phyloP scores from a whole-genome alignment of 2,113 vertebrate species.

The Cairina moschata region DNA sequence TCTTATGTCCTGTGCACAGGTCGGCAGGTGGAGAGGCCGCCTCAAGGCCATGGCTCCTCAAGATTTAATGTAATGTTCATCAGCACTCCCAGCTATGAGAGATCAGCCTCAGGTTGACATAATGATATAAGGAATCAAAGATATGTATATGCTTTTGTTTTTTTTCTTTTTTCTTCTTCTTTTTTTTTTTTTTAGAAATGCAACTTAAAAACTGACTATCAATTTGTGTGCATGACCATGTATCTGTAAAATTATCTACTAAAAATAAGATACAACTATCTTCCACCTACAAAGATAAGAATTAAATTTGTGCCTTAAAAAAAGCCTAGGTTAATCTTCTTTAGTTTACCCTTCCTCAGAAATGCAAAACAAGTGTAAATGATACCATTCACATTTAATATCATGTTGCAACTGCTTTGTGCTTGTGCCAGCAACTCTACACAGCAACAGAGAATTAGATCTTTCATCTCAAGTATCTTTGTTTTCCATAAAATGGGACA shows the following conservation, averaged over 20 bases:
- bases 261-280: background rate
- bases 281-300: background rate
- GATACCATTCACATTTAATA: background rate
- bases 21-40: fast-evolving
- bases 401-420: slow-evolving; percentile 2
- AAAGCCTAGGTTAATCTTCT: slow-evolving; percentile 24
- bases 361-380: slow-evolving; percentile 34
- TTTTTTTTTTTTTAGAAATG: background rate
- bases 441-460: background rate
- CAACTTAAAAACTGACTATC: background rate
- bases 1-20: background rate
- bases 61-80: background rate
- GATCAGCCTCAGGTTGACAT: slow-evolving; percentile 30
- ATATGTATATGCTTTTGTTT: slow-evolving; percentile 12
- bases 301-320: background rate
- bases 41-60: too few species aligned
- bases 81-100: background rate
- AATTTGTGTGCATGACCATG: background rate
- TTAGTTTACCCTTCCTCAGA: slow-evolving; percentile 12
- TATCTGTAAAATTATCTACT: background rate
- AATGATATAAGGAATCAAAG: slow-evolving; percentile 50
- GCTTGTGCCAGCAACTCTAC: background rate
- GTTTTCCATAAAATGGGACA: slow-evolving; percentile 34
- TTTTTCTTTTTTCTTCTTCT: background rate
- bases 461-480: slow-evolving; percentile 36